Evolutionary conservation across 2,113 vertebrate genomes (phyloP), one percentile per base, ranked within the genome.

Genomic region (Podarcis muralis): DNA sequence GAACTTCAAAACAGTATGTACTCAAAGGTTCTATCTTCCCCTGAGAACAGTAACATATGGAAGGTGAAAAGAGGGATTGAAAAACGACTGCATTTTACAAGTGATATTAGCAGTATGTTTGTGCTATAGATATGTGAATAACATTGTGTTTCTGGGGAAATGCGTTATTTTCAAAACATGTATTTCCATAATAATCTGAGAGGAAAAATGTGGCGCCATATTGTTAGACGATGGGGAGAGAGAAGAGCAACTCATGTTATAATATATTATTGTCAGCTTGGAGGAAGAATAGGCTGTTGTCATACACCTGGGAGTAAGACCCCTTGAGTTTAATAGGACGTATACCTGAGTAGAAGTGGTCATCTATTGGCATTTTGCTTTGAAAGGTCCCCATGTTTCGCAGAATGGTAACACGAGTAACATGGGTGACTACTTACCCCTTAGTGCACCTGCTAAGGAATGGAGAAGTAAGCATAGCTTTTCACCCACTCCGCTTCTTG

Each of bases 1-100:
- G 93, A 96, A 87, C 90, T 96, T 96, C 81, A 95, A 83, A 95
- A 95, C 96, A 62, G 97, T 97, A 97, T 87, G 91, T 89, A 77
- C 92, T 74, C 79, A 30, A 1, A 74, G 83, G 68, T 79, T 53
- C 23, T 89, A 6, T 71, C 72, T 59, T 35, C 68, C 68, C 75
- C 23, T 15, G 59, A 76, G 82, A 86, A 74, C 37, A 25, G 59
- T 2, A 65, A 2, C 15, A 65, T 35, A 57, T 18, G 79, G 1
- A 37, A 22, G 74, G 22, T 18, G 22, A 35, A 76, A 76, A 76
- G 32, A 40, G 35, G 20, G 18, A 15, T 5, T 20, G 59, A 62
- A 62, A 71, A 27, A 23, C 23, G 66, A 23, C 69, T 72, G 69
- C 69, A 72, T 72, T n/a, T 72, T n/a, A 72, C 3, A n/a, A 30